Percentiles rank a stretch among this genome's conserved stretches.
Evolutionary conservation across 2,797 vertebrate species (phyloP).

Genomic region (Strix occidentalis): DNA sequence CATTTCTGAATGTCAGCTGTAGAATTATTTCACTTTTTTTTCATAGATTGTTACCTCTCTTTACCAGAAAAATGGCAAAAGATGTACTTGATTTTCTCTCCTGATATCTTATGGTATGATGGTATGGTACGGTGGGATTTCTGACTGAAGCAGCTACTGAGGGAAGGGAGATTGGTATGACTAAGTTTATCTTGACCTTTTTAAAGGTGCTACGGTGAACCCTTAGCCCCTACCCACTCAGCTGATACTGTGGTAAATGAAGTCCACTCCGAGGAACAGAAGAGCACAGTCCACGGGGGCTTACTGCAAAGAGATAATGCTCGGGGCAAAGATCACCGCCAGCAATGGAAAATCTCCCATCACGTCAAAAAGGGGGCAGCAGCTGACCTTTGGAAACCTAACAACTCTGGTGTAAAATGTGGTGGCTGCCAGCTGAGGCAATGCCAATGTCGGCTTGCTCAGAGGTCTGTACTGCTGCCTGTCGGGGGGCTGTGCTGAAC

Average conservation of each 20-base stretch:
- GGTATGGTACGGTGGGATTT: background rate
- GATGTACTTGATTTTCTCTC: background rate
- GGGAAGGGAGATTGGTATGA: background rate
- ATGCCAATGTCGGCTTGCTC: background rate
- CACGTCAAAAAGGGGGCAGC: background rate
- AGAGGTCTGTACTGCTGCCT: background rate
- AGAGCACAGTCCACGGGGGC: background rate
- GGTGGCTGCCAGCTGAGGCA: background rate
- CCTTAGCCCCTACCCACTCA: background rate
- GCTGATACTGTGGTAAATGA: background rate
- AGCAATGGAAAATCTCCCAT: background rate
- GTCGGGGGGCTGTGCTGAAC: background rate
- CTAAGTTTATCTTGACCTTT: conserved; percentile 16
- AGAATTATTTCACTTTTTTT: background rate
- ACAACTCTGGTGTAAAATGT: background rate
- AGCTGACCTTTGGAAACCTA: background rate
- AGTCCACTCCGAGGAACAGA: background rate
- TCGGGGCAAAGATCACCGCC: background rate
- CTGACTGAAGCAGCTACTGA: background rate
- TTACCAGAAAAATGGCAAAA: background rate
- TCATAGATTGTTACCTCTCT: background rate
- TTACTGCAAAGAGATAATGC: background rate
- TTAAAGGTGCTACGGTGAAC: background rate
- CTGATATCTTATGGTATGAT: background rate
- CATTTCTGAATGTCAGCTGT: background rate